phyloP scores from a whole-genome alignment of 2,888 invertebrate genomes.

The Protophormia terraenovae region DNA sequence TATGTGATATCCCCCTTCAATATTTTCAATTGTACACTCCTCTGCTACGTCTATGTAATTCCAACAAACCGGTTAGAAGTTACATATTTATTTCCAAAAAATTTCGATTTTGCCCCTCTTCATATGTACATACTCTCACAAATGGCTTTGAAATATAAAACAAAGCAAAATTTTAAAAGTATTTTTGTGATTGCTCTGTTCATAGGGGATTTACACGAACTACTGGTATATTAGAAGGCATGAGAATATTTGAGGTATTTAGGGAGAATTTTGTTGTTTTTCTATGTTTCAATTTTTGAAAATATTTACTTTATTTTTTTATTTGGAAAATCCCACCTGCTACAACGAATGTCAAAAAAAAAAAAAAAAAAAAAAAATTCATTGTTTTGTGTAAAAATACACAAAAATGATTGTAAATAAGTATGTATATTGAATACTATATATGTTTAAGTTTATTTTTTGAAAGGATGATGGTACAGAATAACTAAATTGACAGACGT shows the following conservation, averaged over 20 bases:
- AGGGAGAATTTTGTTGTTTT: conserved; percentile 65
- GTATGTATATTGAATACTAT: too few species aligned
- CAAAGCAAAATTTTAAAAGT: conserved; percentile 35
- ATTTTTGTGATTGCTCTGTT: conserved; percentile 75
- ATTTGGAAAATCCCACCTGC: conserved; percentile 44
- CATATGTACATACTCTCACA: neutral
- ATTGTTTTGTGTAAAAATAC: too few species aligned
- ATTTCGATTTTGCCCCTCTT: too few species aligned
- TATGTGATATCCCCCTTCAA: too few species aligned
- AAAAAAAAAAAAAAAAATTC: neutral
- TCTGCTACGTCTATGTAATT: too few species aligned
- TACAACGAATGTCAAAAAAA: neutral
- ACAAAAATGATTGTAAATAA: too few species aligned
- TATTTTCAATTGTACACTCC: too few species aligned
- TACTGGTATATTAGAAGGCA: neutral
- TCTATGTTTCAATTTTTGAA: conserved; percentile 70
- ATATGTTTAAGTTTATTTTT: too few species aligned
- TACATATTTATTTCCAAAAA: too few species aligned
- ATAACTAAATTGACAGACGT: too few species aligned
- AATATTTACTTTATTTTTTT: conserved; percentile 38
- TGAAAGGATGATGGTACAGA: too few species aligned
- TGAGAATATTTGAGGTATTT: neutral
- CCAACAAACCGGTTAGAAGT: too few species aligned
- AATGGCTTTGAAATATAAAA: neutral
- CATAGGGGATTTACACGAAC: conserved; percentile 71